phyloP scores from a whole-genome alignment of 1,140 invertebrate species.

The Heliconius hewitsoni region DNA sequence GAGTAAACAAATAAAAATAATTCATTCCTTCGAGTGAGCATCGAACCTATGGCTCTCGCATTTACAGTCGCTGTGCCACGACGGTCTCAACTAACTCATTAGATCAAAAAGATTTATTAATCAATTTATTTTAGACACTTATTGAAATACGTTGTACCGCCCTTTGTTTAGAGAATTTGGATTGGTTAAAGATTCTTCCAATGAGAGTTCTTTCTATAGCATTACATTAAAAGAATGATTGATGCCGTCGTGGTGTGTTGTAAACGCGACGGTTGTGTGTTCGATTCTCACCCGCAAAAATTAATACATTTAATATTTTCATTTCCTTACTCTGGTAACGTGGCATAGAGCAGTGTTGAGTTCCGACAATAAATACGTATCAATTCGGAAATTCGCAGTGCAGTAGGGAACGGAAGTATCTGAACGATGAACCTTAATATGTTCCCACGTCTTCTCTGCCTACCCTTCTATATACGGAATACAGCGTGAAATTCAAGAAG shows the following conservation, averaged over 20 bases:
- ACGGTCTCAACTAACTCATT: too few relatives aligned
- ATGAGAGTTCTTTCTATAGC: not conserved
- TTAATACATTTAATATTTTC: too few relatives aligned
- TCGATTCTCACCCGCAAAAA: too few relatives aligned
- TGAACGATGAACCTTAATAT: not conserved
- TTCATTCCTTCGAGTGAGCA: too few relatives aligned
- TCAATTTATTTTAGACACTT: not conserved
- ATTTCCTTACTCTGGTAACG: too few relatives aligned
- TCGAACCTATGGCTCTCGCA: too few relatives aligned
- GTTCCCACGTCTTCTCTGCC: not conserved
- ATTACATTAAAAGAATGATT: too few relatives aligned
- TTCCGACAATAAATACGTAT: not conserved
- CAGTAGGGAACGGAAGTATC: not conserved
- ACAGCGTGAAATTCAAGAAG: not conserved
- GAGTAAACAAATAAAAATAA: too few relatives aligned
- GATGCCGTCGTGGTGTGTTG: not conserved
- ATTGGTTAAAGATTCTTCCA: not conserved
- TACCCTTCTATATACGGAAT: not conserved
- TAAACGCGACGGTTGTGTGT: not conserved
- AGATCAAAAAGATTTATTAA: too few relatives aligned
- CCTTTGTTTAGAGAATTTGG: not conserved
- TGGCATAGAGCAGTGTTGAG: not conserved
- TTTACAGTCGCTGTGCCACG: too few relatives aligned
- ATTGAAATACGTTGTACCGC: not conserved
- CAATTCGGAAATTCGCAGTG: not conserved